These are phyloP conservation scores for Elaeidobius kamerunicus DNA, from an alignment of 2,888 invertebrate species.

Conservation along the genomic window DNA sequence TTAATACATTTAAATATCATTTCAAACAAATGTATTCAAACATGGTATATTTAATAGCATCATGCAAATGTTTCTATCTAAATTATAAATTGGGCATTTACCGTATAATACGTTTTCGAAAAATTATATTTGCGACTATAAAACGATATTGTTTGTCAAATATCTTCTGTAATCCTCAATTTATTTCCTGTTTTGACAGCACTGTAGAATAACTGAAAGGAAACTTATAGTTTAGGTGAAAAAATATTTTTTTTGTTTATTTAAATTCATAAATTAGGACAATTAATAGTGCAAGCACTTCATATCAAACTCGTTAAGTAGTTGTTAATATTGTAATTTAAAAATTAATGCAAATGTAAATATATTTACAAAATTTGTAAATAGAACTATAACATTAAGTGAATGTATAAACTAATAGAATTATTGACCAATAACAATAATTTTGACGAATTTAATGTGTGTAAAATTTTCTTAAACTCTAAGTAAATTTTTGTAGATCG, in stretches of 20 bases:
- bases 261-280: not conserved
- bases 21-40: too few species aligned
- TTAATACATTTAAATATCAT: too few species aligned
- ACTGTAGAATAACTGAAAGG: not conserved
- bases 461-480: slow-evolving; percentile 21
- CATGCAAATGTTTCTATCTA: too few species aligned
- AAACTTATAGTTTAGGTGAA: not conserved
- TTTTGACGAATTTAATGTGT: slow-evolving; percentile 38
- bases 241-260: not conserved
- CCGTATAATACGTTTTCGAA: too few species aligned
- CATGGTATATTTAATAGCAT: too few species aligned
- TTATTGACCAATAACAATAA: slow-evolving; percentile 41
- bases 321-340: not conserved
- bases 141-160: not conserved
- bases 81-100: too few species aligned
- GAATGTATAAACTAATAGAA: slow-evolving; percentile 26
- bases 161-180: not conserved
- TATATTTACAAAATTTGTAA: slow-evolving; percentile 12
- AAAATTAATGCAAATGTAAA: slow-evolving; percentile 5
- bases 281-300: slow-evolving; percentile 2
- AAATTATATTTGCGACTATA: too few species aligned
- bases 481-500: slow-evolving; percentile 34
- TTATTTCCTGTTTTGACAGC: slow-evolving; percentile 1
- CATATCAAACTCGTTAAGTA: not conserved
- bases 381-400: slow-evolving; percentile 15